phyloP scores from a whole-genome alignment of 2,797 vertebrate genomes.

The Halcyon smyrnensis region DNA sequence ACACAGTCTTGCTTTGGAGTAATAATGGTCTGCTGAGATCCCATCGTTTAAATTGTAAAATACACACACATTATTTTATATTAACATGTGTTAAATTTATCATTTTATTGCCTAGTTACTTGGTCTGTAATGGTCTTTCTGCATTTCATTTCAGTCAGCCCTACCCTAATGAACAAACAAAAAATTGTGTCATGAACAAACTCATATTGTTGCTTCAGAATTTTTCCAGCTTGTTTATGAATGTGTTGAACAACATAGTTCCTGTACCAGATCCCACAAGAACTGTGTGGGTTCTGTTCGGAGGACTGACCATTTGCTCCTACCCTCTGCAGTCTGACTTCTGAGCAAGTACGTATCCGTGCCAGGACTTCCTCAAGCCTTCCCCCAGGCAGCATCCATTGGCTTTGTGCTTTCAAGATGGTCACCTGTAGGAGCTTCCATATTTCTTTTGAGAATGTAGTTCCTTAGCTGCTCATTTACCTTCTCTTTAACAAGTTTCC shows the following conservation, averaged over 20 bases:
- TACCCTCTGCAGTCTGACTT: not conserved
- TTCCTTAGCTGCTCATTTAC: not conserved
- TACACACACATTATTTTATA: not conserved
- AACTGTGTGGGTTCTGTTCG: not conserved
- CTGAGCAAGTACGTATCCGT: not conserved
- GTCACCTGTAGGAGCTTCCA: not conserved
- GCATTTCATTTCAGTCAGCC: not conserved
- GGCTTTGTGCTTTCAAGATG: not conserved
- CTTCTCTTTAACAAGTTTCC: not conserved
- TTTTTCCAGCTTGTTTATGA: not conserved
- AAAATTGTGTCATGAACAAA: not conserved
- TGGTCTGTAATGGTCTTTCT: not conserved
- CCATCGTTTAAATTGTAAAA: not conserved
- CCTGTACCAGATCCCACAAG: not conserved
- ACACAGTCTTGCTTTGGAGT: not conserved
- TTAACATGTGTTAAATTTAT: not conserved
- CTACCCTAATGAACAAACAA: not conserved
- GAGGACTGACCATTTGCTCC: not conserved
- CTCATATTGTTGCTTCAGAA: not conserved
- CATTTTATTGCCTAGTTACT: not conserved
- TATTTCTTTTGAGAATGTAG: not conserved
- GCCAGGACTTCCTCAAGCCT: not conserved
- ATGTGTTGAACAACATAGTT: not conserved
- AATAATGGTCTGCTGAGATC: not conserved
- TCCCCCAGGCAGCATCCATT: not conserved